Evolutionary conservation across 2,797 vertebrate species (phyloP).

Genomic region (Mormyrus proboscirostris): DNA sequence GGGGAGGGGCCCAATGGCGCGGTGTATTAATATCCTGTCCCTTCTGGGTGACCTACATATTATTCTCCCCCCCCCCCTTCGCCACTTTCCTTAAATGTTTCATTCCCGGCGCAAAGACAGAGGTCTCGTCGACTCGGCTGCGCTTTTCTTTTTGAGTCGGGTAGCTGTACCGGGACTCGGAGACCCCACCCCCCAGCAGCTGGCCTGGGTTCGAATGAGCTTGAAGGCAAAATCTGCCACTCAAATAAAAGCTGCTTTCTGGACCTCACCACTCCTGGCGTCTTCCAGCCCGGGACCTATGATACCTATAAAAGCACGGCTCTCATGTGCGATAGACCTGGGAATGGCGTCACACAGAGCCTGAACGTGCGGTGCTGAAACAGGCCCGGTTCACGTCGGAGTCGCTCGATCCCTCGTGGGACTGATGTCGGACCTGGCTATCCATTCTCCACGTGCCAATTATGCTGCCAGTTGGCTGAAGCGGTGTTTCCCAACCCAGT

Average conservation of each 20-base stretch:
- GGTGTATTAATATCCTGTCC: slow-evolving; percentile 57
- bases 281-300: neutral
- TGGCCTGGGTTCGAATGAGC: neutral
- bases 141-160: neutral
- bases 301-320: neutral
- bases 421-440: neutral
- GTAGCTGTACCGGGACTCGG: neutral
- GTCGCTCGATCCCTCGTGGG: neutral
- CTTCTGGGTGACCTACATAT: slow-evolving; percentile 61
- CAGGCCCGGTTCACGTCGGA: neutral
- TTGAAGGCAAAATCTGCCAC: neutral
- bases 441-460: neutral
- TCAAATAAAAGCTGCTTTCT: neutral
- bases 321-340: neutral
- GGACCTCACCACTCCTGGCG: neutral
- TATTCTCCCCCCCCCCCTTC: slow-evolving; percentile 38
- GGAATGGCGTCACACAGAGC: neutral
- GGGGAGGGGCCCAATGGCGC: slow-evolving; percentile 45
- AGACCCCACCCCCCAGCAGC: neutral
- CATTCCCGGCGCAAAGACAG: neutral
- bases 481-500: neutral
- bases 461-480: neutral
- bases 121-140: neutral
- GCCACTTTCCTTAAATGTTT: slow-evolving; percentile 10
- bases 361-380: neutral